Conservation (phyloP, 1,140 invertebrate genomes). For the Phocides pigmalion region DNA sequence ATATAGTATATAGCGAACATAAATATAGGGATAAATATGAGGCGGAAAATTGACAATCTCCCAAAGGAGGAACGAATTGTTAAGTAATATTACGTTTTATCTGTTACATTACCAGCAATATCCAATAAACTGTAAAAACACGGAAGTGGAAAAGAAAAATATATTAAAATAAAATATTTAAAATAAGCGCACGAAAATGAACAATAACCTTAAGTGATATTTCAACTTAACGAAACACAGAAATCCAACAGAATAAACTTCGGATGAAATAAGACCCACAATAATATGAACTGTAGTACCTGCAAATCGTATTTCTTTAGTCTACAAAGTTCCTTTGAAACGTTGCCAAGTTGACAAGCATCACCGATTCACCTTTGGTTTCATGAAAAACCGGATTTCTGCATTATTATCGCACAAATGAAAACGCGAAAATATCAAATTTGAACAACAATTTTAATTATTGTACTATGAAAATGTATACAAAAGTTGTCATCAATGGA, state of each 20-base stretch:
- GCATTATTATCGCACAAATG: not conserved
- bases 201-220: conserved; percentile 20
- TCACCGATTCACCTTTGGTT: conserved; percentile 1
- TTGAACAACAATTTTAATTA: not conserved
- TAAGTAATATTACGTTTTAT: too few relatives aligned
- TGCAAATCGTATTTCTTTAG: conserved; percentile 30
- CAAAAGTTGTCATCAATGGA: too few relatives aligned
- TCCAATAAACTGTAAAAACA: not conserved
- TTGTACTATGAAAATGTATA: not conserved
- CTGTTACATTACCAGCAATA: too few relatives aligned
- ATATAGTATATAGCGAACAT: too few relatives aligned
- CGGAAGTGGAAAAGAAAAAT: not conserved
- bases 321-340: conserved; percentile 28
- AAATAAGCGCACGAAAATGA: too few relatives aligned
- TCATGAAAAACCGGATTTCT: not conserved
- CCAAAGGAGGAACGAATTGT: not conserved
- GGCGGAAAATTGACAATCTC: not conserved
- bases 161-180: not conserved
- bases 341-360: conserved; percentile 14
- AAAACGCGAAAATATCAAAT: not conserved
- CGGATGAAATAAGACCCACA: conserved; percentile 15
- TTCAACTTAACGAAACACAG: conserved; percentile 19
- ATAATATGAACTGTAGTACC: conserved; percentile 6
- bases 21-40: too few relatives aligned
- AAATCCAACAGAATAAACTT: conserved; percentile 16